A percentile compares a stretch with the other conserved stretches of the same genome.
Conservation (phyloP, 2,113 vertebrate species). For the Polyodon spathula region DNA sequence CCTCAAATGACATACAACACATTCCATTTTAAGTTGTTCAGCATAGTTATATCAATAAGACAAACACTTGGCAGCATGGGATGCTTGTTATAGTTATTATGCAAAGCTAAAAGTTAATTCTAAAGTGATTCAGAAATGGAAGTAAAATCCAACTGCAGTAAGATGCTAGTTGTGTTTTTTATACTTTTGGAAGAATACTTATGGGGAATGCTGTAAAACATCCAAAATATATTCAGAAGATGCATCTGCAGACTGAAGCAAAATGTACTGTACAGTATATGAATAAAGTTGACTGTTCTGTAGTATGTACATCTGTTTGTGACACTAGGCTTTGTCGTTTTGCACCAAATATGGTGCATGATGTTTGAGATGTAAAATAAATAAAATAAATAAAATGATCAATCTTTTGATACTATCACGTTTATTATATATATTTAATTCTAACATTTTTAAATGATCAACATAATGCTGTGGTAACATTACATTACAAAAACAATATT, state of each 20-base stretch:
- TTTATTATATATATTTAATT: background rate
- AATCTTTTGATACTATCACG: slow-evolving; percentile 44
- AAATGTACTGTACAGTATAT: slow-evolving; percentile 24
- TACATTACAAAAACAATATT: background rate
- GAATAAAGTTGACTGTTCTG: slow-evolving; percentile 10
- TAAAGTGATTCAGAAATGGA: background rate
- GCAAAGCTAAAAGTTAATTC: background rate
- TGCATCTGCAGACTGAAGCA: slow-evolving; percentile 71
- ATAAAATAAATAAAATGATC: slow-evolving; percentile 67
- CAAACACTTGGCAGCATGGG: background rate
- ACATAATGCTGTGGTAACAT: background rate
- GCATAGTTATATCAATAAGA: background rate
- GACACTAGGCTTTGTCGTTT: slow-evolving; percentile 69
- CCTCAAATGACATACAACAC: background rate
- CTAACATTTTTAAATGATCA: background rate
- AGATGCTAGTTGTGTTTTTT: background rate
- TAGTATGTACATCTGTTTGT: slow-evolving; percentile 34
- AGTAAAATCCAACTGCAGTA: background rate
- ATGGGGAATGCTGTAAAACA: background rate
- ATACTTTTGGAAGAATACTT: background rate
- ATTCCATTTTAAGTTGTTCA: background rate
- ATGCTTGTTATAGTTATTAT: slow-evolving; percentile 1
- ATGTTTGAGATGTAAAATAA: slow-evolving; percentile 30
- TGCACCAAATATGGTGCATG: slow-evolving; percentile 62
- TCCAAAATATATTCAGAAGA: background rate